These are phyloP conservation scores for Chaunax sp. DNA, from an alignment of 2,797 vertebrate genomes.

Conservation along the genomic window DNA sequence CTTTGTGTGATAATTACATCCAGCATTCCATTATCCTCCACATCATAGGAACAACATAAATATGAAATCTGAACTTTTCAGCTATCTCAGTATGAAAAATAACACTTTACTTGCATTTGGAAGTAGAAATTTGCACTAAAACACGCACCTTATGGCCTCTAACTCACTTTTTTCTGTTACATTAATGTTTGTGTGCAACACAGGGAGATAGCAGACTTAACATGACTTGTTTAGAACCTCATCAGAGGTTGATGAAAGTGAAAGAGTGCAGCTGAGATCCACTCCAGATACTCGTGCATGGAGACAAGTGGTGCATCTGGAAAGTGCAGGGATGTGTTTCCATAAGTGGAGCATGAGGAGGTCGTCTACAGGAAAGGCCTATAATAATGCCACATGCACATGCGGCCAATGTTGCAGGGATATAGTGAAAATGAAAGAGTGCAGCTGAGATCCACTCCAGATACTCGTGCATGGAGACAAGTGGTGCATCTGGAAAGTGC, in stretches of 20 bases:
- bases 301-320: conserved; percentile 3
- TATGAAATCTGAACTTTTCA: not conserved
- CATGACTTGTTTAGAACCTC: conserved; percentile 7
- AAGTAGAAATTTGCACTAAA: not conserved
- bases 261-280: conserved; percentile 2
- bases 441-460: conserved; percentile 10
- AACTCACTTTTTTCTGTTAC: not conserved
- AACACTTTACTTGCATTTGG: not conserved
- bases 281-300: conserved; percentile 11
- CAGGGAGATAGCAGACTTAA: not conserved
- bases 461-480: conserved; percentile 9
- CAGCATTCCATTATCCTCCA: not conserved
- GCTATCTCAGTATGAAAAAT: not conserved
- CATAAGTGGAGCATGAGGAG: not conserved
- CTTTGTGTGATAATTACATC: not conserved
- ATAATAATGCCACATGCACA: not conserved
- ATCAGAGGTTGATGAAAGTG: not conserved
- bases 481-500: conserved; percentile 3
- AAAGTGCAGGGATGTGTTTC: conserved; percentile 11
- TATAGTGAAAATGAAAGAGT: not conserved
- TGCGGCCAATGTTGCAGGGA: not conserved
- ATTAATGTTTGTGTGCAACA: not conserved
- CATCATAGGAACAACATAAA: not conserved
- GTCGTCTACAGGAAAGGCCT: not conserved
- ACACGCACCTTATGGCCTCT: not conserved